phyloP scores from a whole-genome alignment of 2,888 invertebrate species.

The Drosophila histrio region DNA sequence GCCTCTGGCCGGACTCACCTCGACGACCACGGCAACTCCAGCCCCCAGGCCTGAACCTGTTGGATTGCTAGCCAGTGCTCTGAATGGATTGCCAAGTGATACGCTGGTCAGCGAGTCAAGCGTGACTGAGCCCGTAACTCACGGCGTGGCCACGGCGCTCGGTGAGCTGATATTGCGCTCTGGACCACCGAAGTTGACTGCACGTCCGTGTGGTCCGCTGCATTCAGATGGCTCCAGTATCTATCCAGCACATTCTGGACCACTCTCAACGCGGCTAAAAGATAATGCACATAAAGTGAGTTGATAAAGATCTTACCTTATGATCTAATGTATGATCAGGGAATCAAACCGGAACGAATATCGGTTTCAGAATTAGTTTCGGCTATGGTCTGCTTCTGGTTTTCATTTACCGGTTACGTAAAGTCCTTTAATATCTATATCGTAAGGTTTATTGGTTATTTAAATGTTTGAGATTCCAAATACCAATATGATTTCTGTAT shows the following conservation, averaged over 20 bases:
- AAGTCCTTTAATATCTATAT: too few species aligned
- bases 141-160: constrained; percentile 75
- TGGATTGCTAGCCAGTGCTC: constrained; percentile 46
- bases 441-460: too few species aligned
- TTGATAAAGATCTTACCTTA: background rate
- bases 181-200: constrained; percentile 84
- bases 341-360: too few species aligned
- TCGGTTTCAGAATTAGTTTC: too few species aligned
- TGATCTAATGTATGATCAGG: too few species aligned
- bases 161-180: constrained; percentile 81
- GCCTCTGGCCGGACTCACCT: constrained; percentile 75
- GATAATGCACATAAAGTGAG: constrained; percentile 87
- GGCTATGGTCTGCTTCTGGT: too few species aligned
- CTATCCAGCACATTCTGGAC: constrained; percentile 86
- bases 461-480: too few species aligned
- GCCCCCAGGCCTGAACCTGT: constrained; percentile 17
- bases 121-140: constrained; percentile 56
- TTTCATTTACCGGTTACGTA: too few species aligned
- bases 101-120: constrained; percentile 38
- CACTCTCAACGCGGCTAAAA: constrained; percentile 86
- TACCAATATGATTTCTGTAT: too few species aligned
- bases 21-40: background rate
- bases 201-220: constrained; percentile 85
- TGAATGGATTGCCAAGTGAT: constrained; percentile 58
- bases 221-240: constrained; percentile 84